Base-by-base conservation (phyloP, 2,888 invertebrate species). In the Erebia aethiops region DNA sequence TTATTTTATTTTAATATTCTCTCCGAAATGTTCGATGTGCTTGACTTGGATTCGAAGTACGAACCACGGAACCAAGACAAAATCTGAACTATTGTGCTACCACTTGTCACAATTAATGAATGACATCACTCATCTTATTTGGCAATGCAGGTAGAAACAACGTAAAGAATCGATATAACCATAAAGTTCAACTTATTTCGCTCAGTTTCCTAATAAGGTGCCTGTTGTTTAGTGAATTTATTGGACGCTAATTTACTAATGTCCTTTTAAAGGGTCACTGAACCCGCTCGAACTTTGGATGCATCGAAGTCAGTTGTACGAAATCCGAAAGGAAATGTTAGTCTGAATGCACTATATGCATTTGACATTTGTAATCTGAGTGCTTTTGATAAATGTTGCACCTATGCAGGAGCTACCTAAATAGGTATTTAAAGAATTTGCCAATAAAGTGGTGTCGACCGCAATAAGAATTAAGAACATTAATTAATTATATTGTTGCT, bases 311-410 rank as follows among this genome's bases (percentile, higher is more conserved):
- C 16, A 60, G 35, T 52, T 41, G 58, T 35, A 35, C 26, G 58
- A n/a, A 41, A 58, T 58, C 8, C 7, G 58, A 58, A 58, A 58
- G 58, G 58, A 58, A 58, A 58, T 58, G 57, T 58, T 35, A 58
- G 11, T 2, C 41, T 11, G 60, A 26, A 21, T 60, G 60, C 60
- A 60, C 35, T 60, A 60, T n/a, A 14, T 5, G 13, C 58, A 21
- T 21, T 21, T 57, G 57, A 7, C 57, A 57, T 57, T 57, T 57
- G 18, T 13, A 26, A 13, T 13, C 4, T 21, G 2, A 21, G 21
- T 21, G 21, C 21, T 21, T 21, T 21, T 21, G 21, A 21, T 21
- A 21, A 35, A 35, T 35, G 35, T 35, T 35, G 35, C 35, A 35
- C 35, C 35, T 35, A 35, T 35, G 0, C 2, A 35, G 35, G 5